A percentile compares a stretch with the other conserved stretches of the same genome.
phyloP scores from a whole-genome alignment of 1,140 invertebrate species.

The Caenorhabditis latens region DNA sequence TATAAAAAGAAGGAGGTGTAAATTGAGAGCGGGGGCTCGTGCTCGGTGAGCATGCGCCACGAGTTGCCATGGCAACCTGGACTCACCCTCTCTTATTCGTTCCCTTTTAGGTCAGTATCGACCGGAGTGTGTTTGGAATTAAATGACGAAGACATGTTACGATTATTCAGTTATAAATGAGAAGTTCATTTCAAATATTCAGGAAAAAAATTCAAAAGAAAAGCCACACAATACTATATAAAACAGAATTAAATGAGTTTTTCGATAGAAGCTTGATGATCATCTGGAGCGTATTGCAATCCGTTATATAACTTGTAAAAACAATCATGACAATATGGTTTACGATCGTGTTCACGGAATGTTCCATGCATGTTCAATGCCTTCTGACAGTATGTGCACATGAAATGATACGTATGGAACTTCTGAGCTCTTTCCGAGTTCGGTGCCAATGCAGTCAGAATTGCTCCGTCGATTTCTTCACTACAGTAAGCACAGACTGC shows the following conservation, averaged over 20 bases:
- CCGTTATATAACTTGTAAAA: constrained; percentile 77
- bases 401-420: constrained; percentile 77
- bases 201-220: not conserved
- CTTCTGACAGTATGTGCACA: constrained; percentile 77
- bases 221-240: not conserved
- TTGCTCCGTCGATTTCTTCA: constrained; percentile 76
- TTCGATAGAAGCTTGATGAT: constrained; percentile 68
- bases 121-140: no score
- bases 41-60: not conserved
- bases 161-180: no score
- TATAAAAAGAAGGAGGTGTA: not conserved
- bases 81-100: no score
- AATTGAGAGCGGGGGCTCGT: not conserved
- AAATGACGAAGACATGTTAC: no score
- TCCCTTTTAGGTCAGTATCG: no score
- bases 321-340: constrained; percentile 76
- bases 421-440: constrained; percentile 76
- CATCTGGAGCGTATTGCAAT: constrained; percentile 69
- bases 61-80: not conserved
- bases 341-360: constrained; percentile 75
- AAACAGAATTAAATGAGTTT: constrained; percentile 68
- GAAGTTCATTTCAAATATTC: no score
- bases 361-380: constrained; percentile 77
- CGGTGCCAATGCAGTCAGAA: constrained; percentile 75
- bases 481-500: constrained; percentile 76